Conservation (phyloP, 2,888 invertebrate species). For the Leptodirus hochenwartii region DNA sequence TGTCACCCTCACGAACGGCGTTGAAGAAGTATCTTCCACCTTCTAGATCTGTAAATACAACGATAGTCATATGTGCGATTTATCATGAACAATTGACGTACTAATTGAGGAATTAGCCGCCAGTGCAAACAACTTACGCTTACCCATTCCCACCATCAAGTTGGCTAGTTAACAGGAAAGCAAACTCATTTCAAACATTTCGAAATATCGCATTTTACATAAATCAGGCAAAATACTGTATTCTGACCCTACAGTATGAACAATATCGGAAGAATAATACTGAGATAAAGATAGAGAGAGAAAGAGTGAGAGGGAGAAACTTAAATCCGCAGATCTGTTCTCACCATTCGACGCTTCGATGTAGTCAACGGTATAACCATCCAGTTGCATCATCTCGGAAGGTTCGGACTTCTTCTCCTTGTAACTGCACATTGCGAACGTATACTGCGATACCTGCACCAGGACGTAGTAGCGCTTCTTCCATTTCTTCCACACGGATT, state of each 20-base stretch:
- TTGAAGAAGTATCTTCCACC: constrained; percentile 95
- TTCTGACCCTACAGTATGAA: too few relatives aligned
- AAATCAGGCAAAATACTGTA: too few relatives aligned
- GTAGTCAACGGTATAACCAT: constrained; percentile 98
- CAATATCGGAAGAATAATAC: too few relatives aligned
- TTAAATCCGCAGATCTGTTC: constrained; percentile 16
- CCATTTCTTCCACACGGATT: constrained; percentile 99
- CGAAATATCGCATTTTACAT: too few relatives aligned
- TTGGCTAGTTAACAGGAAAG: too few relatives aligned
- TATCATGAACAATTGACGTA: too few relatives aligned
- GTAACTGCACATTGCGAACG: constrained; percentile 98
- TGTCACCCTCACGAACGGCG: constrained; percentile 95
- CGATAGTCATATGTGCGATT: background rate
- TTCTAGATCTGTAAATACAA: constrained; percentile 49
- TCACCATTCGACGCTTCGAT: constrained; percentile 89
- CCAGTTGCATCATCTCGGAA: constrained; percentile 98
- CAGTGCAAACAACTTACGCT: constrained; percentile 27
- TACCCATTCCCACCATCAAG: constrained; percentile 83
- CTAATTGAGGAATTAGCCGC: too few relatives aligned
- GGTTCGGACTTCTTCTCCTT: constrained; percentile 99
- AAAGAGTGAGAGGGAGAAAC: too few relatives aligned
- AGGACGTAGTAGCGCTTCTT: constrained; percentile 95
- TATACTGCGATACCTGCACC: constrained; percentile 98
- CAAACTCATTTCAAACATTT: too few relatives aligned
- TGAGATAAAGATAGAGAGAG: too few relatives aligned